A percentile compares a stretch with the other conserved stretches of the same genome.
phyloP scores from a whole-genome alignment of 2,113 vertebrate species.

The Corapipo altera region DNA sequence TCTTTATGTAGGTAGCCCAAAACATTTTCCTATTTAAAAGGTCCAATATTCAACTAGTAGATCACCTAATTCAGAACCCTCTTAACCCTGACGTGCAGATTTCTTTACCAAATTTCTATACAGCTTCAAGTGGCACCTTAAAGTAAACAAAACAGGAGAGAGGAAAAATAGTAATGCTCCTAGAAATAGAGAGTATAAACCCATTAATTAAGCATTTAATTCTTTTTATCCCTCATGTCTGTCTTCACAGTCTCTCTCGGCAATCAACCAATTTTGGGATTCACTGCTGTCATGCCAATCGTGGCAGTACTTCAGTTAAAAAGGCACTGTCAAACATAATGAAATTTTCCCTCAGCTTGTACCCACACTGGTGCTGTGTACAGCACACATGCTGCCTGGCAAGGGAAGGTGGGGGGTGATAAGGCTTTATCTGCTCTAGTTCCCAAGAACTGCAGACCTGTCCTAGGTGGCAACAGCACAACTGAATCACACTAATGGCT shows the following conservation, averaged over 20 bases:
- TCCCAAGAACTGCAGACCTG: neutral
- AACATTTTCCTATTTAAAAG: neutral
- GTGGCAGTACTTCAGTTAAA: conserved; percentile 15
- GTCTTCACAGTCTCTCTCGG: conserved; percentile 2
- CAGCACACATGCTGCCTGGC: neutral
- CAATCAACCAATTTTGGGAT: conserved; percentile 52
- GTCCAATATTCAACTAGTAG: neutral
- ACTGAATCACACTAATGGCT: neutral
- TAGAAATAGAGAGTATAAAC: neutral
- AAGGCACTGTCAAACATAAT: conserved; percentile 30
- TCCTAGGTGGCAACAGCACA: neutral
- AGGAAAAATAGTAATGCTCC: neutral
- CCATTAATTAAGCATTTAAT: conserved; percentile 47
- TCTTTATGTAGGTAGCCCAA: neutral
- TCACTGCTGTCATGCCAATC: conserved; percentile 40
- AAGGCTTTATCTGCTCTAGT: neutral
- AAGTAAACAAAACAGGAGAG: neutral
- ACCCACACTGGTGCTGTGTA: neutral
- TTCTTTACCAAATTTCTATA: neutral
- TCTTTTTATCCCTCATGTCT: conserved; percentile 18
- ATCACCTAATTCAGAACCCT: neutral
- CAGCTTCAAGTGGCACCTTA: neutral
- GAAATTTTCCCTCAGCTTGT: neutral
- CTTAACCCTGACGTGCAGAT: neutral
- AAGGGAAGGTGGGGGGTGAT: neutral